These are phyloP conservation scores for Chaetodon trifascialis DNA, from an alignment of 2,113 vertebrate genomes.

Conservation along the genomic window DNA sequence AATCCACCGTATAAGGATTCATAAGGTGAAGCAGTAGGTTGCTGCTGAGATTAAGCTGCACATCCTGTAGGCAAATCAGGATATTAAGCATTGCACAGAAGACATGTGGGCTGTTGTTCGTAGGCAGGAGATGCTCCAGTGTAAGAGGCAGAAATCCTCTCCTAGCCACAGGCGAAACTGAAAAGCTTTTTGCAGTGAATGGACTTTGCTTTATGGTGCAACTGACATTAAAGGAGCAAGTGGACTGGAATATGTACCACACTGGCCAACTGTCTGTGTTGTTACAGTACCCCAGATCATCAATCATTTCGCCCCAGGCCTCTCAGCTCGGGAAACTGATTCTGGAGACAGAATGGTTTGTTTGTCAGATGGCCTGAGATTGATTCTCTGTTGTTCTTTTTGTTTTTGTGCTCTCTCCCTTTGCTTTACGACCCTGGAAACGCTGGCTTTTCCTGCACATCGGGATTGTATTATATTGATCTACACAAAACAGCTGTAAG, in stretches of 20 bases:
- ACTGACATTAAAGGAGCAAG: slow-evolving; percentile 57
- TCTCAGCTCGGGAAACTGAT: slow-evolving; percentile 43
- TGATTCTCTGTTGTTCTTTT: slow-evolving; percentile 49
- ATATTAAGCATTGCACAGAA: slow-evolving; percentile 27
- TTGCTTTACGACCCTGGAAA: slow-evolving; percentile 34
- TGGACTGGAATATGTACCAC: slow-evolving; percentile 40
- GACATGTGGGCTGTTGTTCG: slow-evolving; percentile 60
- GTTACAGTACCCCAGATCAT: slow-evolving; percentile 36
- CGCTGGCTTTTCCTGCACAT: slow-evolving; percentile 52
- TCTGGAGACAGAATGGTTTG: slow-evolving; percentile 41
- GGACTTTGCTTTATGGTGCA: slow-evolving; percentile 45
- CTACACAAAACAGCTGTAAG: slow-evolving; percentile 93
- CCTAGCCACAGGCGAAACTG: slow-evolving; percentile 20
- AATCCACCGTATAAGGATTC: not conserved
- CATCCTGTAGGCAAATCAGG: slow-evolving; percentile 48
- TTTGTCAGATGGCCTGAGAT: slow-evolving; percentile 48
- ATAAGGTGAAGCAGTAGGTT: not conserved
- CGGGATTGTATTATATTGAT: slow-evolving; percentile 72
- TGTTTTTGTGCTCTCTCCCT: slow-evolving; percentile 31
- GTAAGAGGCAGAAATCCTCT: slow-evolving; percentile 46
- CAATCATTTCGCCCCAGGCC: slow-evolving; percentile 35
- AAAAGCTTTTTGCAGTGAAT: slow-evolving; percentile 35
- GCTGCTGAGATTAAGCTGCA: slow-evolving; percentile 7
- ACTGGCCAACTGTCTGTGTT: slow-evolving; percentile 44
- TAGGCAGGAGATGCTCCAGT: slow-evolving; percentile 48